Percentiles rank a stretch among this genome's conserved stretches.
phyloP scores from a whole-genome alignment of 2,888 invertebrate species.

The Norana najaformis region DNA sequence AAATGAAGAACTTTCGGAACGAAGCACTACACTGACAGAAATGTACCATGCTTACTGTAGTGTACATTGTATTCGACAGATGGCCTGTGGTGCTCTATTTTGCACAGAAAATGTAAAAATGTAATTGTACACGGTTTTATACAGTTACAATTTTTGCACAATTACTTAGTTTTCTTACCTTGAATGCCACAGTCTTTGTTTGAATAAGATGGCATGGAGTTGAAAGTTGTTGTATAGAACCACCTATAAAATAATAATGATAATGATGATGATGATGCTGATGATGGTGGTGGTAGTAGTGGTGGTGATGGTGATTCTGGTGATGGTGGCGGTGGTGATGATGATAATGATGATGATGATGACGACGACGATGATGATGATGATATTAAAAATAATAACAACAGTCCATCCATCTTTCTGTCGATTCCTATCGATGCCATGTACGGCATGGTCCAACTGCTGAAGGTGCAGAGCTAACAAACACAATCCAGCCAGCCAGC shows the following conservation, averaged over 20 bases:
- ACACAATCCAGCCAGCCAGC: neutral
- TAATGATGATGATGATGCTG: neutral
- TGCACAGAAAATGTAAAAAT: no score
- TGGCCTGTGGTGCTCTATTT: no score
- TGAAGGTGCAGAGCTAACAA: no score
- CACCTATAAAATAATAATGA: neutral
- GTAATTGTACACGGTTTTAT: no score
- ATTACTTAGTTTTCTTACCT: neutral
- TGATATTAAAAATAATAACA: neutral
- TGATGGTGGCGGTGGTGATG: neutral
- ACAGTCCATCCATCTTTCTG: neutral
- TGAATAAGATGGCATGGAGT: neutral
- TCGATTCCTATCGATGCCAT: no score
- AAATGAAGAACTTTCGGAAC: no score
- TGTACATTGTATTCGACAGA: neutral
- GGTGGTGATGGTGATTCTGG: neutral
- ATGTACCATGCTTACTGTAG: no score
- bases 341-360: neutral
- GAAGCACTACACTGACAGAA: no score
- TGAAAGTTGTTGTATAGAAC: slow-evolving; percentile 17
- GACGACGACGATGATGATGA: neutral
- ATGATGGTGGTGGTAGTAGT: neutral
- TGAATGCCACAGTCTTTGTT: neutral
- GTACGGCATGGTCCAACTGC: no score
- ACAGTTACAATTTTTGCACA: no score